Percentiles rank a stretch among this genome's conserved stretches.
phyloP scores from a whole-genome alignment of 2,113 vertebrate genomes.

The Corythornis cristatus region DNA sequence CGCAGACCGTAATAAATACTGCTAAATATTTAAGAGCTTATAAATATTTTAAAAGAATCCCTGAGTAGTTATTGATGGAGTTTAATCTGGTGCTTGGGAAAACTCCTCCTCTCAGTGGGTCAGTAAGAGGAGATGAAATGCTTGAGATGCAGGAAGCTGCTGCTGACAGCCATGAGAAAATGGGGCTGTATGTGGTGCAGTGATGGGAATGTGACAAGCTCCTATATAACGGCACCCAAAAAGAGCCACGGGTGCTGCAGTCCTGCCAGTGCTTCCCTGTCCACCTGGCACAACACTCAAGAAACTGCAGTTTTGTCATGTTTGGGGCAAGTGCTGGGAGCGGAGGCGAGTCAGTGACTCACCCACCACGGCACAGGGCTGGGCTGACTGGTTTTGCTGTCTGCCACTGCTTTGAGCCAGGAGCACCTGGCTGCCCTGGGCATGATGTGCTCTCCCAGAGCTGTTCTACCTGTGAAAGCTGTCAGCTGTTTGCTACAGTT shows the following conservation, averaged over 20 bases:
- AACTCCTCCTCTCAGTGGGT: neutral
- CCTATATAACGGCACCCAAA: neutral
- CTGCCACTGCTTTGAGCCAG: neutral
- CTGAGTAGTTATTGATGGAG: conserved; percentile 30
- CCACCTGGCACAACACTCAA: neutral
- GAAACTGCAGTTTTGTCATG: neutral
- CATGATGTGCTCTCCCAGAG: neutral
- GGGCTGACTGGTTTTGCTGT: accelerated
- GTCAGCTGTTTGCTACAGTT: neutral
- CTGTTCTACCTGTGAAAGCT: neutral
- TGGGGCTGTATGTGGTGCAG: neutral
- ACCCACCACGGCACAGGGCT: accelerated
- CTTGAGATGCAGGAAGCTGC: neutral
- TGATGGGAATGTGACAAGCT: neutral
- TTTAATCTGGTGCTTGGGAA: neutral
- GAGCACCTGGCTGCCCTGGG: neutral
- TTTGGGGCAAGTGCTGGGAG: neutral
- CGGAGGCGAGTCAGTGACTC: accelerated
- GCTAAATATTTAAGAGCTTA: conserved; percentile 61
- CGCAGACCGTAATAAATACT: neutral
- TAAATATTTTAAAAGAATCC: conserved; percentile 57
- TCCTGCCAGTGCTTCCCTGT: neutral
- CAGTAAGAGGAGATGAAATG: neutral
- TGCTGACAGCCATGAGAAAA: neutral
- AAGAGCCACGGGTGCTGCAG: neutral